Evolutionary conservation across 2,888 invertebrate species (phyloP).

Genomic region (Beris chalybata): DNA sequence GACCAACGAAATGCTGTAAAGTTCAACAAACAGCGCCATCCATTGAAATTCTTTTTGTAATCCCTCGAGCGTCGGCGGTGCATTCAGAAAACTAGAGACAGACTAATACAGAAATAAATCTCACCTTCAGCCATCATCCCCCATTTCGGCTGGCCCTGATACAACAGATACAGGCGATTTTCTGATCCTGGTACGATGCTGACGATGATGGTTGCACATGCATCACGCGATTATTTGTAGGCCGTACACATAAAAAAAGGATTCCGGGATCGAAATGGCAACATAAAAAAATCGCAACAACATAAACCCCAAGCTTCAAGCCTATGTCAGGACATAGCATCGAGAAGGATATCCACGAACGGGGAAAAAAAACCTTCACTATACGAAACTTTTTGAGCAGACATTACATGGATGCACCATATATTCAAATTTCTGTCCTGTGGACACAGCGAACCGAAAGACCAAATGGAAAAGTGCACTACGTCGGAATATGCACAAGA

Average conservation of each 20-base stretch:
- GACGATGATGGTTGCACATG: constrained; percentile 27
- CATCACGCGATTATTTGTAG: constrained; percentile 26
- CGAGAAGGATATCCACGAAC: not conserved
- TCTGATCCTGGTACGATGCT: constrained; percentile 1
- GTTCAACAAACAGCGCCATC: too few relatives aligned
- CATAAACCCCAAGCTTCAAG: constrained; percentile 4
- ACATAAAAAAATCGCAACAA: constrained; percentile 8
- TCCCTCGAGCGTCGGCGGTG: too few relatives aligned
- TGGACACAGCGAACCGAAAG: constrained; percentile 16
- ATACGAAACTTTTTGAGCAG: not conserved
- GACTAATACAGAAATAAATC: too few relatives aligned
- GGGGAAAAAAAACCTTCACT: not conserved
- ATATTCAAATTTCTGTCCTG: constrained; percentile 23
- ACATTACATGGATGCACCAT: constrained; percentile 27
- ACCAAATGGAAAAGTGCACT: constrained; percentile 29
- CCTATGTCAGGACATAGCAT: not conserved
- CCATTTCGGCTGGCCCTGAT: too few relatives aligned
- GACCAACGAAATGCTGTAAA: too few relatives aligned
- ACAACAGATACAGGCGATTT: too few relatives aligned
- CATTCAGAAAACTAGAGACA: too few relatives aligned
- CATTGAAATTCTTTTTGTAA: too few relatives aligned
- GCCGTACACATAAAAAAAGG: constrained; percentile 7
- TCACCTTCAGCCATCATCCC: too few relatives aligned
- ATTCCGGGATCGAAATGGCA: not conserved
- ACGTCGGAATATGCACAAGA: not conserved